Evolutionary conservation across 1,140 invertebrate genomes (phyloP).

Genomic region (Drosophila guanche): DNA sequence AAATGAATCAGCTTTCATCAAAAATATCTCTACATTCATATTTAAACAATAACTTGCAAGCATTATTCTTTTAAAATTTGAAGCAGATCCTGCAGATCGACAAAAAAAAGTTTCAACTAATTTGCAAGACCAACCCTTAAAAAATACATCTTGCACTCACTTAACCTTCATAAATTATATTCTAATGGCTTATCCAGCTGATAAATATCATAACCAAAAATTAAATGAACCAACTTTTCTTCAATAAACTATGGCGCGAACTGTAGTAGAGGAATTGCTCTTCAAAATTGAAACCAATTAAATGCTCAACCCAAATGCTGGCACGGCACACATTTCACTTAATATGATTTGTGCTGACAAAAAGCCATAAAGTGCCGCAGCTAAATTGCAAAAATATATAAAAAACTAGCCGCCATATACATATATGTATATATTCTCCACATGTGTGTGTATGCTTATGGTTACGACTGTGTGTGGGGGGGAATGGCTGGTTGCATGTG

Average conservation of each 20-base stretch:
- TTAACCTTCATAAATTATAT: conserved; percentile 11
- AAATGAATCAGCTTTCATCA: too few relatives aligned
- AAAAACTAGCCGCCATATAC: conserved; percentile 40
- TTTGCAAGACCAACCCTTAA: too few relatives aligned
- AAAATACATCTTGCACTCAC: background rate
- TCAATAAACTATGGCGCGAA: conserved; percentile 2
- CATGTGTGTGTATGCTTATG: conserved; percentile 11
- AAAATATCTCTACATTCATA: too few relatives aligned
- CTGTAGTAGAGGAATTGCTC: conserved; percentile 6
- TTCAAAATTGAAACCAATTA: conserved; percentile 34
- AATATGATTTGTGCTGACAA: conserved; percentile 66
- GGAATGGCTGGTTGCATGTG: conserved; percentile 38
- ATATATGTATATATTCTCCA: conserved; percentile 7
- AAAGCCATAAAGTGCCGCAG: conserved; percentile 52
- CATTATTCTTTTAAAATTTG: too few relatives aligned
- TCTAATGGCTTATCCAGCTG: background rate
- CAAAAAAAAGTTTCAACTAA: too few relatives aligned
- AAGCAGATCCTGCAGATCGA: too few relatives aligned
- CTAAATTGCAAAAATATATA: conserved; percentile 62
- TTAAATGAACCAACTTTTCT: background rate
- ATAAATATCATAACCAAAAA: conserved; percentile 1
- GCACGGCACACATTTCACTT: conserved; percentile 47
- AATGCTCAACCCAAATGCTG: conserved; percentile 12
- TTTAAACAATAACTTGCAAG: too few relatives aligned
- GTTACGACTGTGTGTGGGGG: background rate